Evolutionary conservation across 2,797 vertebrate species (phyloP), one percentile per base, ranked within the genome.

Genomic region (Hypotaenidia okinawae): DNA sequence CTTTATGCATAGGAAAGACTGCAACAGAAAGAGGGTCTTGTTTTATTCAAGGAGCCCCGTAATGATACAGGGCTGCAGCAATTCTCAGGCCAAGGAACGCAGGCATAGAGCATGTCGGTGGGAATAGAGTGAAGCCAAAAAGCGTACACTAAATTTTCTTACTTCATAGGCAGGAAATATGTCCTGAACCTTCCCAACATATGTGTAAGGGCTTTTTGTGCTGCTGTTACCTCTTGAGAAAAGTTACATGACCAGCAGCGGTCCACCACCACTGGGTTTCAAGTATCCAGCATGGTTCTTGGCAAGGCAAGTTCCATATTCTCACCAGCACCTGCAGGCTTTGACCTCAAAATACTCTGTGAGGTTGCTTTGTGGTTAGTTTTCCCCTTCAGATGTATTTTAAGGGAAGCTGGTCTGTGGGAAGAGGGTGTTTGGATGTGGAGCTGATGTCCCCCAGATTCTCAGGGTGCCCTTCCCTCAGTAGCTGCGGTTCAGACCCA

Each of bases 1-100:
- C 39, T 64, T 83, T 33, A 39, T 67, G 33, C 28, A 3, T 41
- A 16, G 68, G 90, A 96, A 96, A 93, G 78, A 90, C 84, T 91
- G 89, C 61, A 61, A 30, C 37, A 90, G 80, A 79, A 90, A 62
- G 66, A 63, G 30, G 17, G 10, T 35, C 28, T 89, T 64, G 25
- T 95, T 85, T 84, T 85, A 24, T 54, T 88, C 25, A n/a, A n/a
- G 39, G 37, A 94, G 41, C 28, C 11, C 32, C 51, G 13, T 7
- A 80, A 47, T 24, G 35, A 32, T 37, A 39, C 18, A 30, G 17
- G 41, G 21, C 55, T 74, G 52, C 91, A 83, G 76, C 41, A 82
- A 45, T 41, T 10, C 27, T 82, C 18, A 16, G 4, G 0, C n/a
- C 22, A 18, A 51, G 51, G n/a, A 14, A 41, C 39, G 9, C 12